Conservation (phyloP, 2,113 vertebrate species). For the Furnarius figulus region DNA sequence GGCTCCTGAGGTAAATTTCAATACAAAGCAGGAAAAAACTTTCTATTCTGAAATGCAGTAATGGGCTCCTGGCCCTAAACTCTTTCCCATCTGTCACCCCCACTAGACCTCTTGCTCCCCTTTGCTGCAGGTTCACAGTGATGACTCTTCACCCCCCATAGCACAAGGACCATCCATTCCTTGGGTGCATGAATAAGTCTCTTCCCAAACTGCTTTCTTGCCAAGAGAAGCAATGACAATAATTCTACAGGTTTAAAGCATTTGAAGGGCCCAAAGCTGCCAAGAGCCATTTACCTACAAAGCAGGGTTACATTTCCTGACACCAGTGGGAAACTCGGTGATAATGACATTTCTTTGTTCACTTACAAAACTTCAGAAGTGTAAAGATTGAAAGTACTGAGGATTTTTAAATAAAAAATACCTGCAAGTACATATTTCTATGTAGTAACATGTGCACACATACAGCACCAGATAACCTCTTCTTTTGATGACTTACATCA, state of each 20-base stretch:
- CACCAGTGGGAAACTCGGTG: neutral
- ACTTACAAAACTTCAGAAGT: neutral
- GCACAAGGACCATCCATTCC: neutral
- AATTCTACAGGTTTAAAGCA: neutral
- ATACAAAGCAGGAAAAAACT: neutral
- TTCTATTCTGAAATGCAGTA: neutral
- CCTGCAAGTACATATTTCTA: neutral
- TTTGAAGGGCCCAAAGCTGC: neutral
- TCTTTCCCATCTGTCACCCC: neutral
- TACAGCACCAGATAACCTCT: neutral
- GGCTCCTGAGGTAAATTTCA: neutral
- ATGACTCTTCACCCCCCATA: neutral
- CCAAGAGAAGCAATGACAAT: neutral
- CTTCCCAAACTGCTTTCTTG: neutral
- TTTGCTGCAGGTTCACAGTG: fast-evolving
- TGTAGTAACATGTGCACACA: neutral
- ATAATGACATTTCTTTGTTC: neutral
- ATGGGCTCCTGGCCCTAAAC: neutral
- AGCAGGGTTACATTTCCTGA: constrained; percentile 19
- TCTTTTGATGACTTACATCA: neutral
- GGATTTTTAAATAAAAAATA: neutral
- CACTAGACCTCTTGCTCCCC: neutral
- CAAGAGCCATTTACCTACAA: neutral
- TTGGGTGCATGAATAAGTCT: neutral
- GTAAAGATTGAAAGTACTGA: neutral